Conservation (phyloP, 2,888 invertebrate genomes). For the Philhelius pedissequus region DNA sequence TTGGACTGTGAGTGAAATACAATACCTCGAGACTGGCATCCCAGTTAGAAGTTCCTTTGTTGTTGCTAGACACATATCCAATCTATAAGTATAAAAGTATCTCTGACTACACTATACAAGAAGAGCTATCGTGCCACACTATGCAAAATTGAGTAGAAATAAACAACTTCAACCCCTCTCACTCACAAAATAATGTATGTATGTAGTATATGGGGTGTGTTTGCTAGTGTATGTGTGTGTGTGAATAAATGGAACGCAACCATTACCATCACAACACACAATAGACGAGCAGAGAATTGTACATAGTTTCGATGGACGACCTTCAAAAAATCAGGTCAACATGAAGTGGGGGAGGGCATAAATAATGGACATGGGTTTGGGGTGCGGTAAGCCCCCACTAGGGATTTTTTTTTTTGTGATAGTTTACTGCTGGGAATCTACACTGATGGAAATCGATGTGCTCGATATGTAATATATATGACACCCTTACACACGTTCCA, state of each 20-base stretch:
- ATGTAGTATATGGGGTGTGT: neutral
- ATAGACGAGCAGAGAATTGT: slow-evolving; percentile 22
- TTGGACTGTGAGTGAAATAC: slow-evolving; percentile 30
- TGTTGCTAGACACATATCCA: slow-evolving; percentile 62
- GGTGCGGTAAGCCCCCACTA: neutral
- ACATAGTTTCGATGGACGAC: slow-evolving; percentile 51
- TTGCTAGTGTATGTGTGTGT: neutral
- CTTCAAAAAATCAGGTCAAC: slow-evolving; percentile 67
- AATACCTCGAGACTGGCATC: slow-evolving; percentile 50
- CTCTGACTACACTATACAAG: neutral
- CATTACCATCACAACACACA: slow-evolving; percentile 60
- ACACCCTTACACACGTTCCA: slow-evolving; percentile 36
- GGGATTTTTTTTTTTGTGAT: neutral
- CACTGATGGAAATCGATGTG: slow-evolving; percentile 59
- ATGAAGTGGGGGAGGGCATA: slow-evolving; percentile 34
- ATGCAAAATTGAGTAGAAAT: slow-evolving; percentile 58
- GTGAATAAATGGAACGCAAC: slow-evolving; percentile 33
- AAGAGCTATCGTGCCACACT: slow-evolving; percentile 3
- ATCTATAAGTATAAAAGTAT: slow-evolving; percentile 31
- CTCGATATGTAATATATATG: slow-evolving; percentile 62
- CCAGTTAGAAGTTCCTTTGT: slow-evolving; percentile 53
- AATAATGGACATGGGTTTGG: neutral
- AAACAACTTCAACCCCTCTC: slow-evolving; percentile 48
- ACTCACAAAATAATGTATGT: neutral
- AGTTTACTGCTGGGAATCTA: neutral